A percentile compares a stretch with the other conserved stretches of the same genome.
phyloP scores from a whole-genome alignment of 2,888 invertebrate genomes.

The Epirrhoe tristata region DNA sequence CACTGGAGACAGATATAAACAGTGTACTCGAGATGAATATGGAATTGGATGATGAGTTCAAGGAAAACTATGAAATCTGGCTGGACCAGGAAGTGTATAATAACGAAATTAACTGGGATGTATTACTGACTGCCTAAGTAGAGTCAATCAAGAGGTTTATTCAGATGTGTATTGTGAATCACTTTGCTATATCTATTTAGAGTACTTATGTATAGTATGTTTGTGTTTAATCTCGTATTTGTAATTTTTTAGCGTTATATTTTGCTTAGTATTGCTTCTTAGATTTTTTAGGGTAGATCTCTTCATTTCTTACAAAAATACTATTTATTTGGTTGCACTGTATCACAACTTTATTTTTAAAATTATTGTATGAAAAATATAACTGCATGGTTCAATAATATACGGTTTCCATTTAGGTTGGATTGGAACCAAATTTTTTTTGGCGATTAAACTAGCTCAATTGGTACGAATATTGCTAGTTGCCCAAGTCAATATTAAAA shows the following conservation, averaged over 20 bases:
- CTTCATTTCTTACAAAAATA: conserved; percentile 26
- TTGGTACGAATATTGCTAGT: not conserved
- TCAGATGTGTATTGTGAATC: conserved; percentile 54
- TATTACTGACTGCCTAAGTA: conserved; percentile 65
- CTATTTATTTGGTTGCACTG: conserved; percentile 36
- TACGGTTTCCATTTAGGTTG: not conserved
- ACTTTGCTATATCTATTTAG: conserved; percentile 51
- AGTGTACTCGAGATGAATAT: conserved; percentile 91
- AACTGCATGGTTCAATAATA: not conserved
- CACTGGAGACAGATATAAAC: conserved; percentile 92
- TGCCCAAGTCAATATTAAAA: not conserved
- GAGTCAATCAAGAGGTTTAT: conserved; percentile 33
- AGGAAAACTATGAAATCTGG: conserved; percentile 97
- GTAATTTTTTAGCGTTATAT: conserved; percentile 40
- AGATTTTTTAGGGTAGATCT: conserved; percentile 29
- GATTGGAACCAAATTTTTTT: not conserved
- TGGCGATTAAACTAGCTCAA: not conserved
- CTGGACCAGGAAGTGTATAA: conserved; percentile 98
- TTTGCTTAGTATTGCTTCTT: conserved; percentile 31
- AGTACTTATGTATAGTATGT: conserved; percentile 44
- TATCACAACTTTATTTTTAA: conserved; percentile 12
- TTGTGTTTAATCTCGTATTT: conserved; percentile 41
- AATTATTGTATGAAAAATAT: conserved; percentile 2
- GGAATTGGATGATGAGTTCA: conserved; percentile 96
- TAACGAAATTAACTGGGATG: conserved; percentile 93